Conservation (phyloP, 2,113 vertebrate species). For the Chlorocebus sabaeus region DNA sequence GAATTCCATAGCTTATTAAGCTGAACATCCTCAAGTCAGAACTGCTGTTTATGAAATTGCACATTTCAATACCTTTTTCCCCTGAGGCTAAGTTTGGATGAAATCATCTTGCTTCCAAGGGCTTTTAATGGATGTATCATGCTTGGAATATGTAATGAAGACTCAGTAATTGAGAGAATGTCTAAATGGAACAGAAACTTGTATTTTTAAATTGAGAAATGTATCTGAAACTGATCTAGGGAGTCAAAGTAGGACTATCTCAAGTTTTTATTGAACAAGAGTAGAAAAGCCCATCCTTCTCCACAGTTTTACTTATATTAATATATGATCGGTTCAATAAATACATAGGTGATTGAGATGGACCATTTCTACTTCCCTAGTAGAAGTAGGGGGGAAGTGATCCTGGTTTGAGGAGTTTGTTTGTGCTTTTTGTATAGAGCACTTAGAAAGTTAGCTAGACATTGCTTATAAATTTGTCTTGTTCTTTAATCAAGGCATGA, state of each 20-base stretch:
- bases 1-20: neutral
- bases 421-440: neutral
- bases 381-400: neutral
- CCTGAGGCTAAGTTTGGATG: neutral
- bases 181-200: neutral
- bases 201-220: slow-evolving; percentile 16
- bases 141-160: neutral
- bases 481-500: neutral
- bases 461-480: neutral
- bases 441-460: neutral
- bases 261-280: neutral
- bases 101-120: slow-evolving; percentile 5
- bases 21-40: slow-evolving; percentile 9
- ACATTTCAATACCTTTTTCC: neutral
- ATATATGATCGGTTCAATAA: neutral
- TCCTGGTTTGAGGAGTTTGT: neutral
- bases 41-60: slow-evolving; percentile 13
- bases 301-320: no score
- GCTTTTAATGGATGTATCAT: neutral
- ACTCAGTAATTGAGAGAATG: neutral
- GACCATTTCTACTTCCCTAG: neutral
- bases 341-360: neutral
- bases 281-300: neutral
- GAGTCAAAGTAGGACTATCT: neutral
- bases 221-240: neutral